Evolutionary conservation across 2,888 invertebrate genomes (phyloP).

Genomic region (Drosophila phalerata): DNA sequence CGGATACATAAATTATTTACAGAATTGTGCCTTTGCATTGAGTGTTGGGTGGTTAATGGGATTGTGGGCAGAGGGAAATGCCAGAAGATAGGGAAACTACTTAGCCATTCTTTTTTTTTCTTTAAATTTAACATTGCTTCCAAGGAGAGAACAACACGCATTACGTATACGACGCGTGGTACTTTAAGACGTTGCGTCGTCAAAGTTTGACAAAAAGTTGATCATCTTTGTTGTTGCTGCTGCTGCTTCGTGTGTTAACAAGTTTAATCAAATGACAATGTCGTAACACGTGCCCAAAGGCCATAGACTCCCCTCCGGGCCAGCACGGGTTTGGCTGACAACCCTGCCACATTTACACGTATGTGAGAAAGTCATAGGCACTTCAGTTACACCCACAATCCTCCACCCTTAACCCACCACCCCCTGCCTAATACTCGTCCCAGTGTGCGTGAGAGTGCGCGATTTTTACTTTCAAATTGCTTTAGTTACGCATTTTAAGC

Average conservation of each 20-base stretch:
- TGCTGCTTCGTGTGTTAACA: slow-evolving; percentile 62
- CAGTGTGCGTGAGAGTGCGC: slow-evolving; percentile 39
- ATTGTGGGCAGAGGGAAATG: slow-evolving; percentile 3
- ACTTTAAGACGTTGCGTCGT: slow-evolving; percentile 48
- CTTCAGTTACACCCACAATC: not conserved
- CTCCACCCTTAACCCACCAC: not conserved
- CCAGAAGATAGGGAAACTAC: slow-evolving; percentile 25
- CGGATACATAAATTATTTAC: slow-evolving; percentile 48
- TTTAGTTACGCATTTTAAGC: slow-evolving; percentile 78
- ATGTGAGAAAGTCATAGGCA: slow-evolving; percentile 56
- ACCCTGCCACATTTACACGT: slow-evolving; percentile 30
- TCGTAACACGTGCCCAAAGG: slow-evolving; percentile 70
- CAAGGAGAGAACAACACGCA: slow-evolving; percentile 21
- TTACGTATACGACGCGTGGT: slow-evolving; percentile 38
- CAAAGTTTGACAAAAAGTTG: slow-evolving; percentile 44
- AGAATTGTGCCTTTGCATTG: not conserved
- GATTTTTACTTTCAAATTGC: slow-evolving; percentile 74
- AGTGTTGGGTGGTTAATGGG: not conserved
- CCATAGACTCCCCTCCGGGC: slow-evolving; percentile 31
- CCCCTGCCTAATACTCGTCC: not conserved
- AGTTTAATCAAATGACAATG: slow-evolving; percentile 82
- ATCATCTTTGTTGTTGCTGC: slow-evolving; percentile 42
- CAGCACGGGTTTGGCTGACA: slow-evolving; percentile 38
- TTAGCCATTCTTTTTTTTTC: slow-evolving; percentile 5
- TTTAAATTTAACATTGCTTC: slow-evolving; percentile 23